Evolutionary conservation across 1,140 invertebrate genomes (phyloP).

Genomic region (Antheraea mylitta): DNA sequence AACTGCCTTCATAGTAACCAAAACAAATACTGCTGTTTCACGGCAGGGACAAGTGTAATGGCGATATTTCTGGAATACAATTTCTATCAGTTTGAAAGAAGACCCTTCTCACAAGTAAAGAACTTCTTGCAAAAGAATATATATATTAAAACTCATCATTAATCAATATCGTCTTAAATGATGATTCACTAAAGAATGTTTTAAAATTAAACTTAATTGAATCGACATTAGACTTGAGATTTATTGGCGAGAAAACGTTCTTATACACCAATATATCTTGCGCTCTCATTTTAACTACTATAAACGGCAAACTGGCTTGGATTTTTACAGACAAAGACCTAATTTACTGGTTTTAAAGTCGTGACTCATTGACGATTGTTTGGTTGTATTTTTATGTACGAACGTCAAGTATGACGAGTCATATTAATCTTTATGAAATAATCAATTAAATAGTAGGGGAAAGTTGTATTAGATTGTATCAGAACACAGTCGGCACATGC

Average conservation of each 20-base stretch:
- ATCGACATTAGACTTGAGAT: slow-evolving; percentile 41
- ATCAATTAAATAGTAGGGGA: slow-evolving; percentile 70
- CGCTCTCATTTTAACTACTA: slow-evolving; percentile 12
- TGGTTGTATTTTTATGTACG: slow-evolving; percentile 48
- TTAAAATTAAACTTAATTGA: slow-evolving; percentile 36
- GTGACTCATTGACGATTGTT: slow-evolving; percentile 43
- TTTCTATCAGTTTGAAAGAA: no score
- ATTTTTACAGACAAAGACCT: slow-evolving; percentile 19
- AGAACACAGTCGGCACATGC: slow-evolving; percentile 62
- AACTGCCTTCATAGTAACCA: no score
- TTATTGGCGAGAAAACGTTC: slow-evolving; percentile 32
- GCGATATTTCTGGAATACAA: no score
- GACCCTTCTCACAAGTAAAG: background rate
- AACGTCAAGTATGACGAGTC: slow-evolving; percentile 61
- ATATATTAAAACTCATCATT: slow-evolving; percentile 22
- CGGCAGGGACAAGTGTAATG: no score
- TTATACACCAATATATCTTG: slow-evolving; percentile 22
- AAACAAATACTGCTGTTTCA: no score
- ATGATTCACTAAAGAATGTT: slow-evolving; percentile 18
- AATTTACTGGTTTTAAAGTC: slow-evolving; percentile 26
- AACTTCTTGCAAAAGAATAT: slow-evolving; percentile 9
- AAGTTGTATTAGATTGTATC: slow-evolving; percentile 74
- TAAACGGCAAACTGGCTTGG: slow-evolving; percentile 6
- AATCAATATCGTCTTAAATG: slow-evolving; percentile 18
- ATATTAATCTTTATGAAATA: slow-evolving; percentile 69